Evolutionary conservation across 2,888 invertebrate species (phyloP).

Genomic region (Drosophila birchii): DNA sequence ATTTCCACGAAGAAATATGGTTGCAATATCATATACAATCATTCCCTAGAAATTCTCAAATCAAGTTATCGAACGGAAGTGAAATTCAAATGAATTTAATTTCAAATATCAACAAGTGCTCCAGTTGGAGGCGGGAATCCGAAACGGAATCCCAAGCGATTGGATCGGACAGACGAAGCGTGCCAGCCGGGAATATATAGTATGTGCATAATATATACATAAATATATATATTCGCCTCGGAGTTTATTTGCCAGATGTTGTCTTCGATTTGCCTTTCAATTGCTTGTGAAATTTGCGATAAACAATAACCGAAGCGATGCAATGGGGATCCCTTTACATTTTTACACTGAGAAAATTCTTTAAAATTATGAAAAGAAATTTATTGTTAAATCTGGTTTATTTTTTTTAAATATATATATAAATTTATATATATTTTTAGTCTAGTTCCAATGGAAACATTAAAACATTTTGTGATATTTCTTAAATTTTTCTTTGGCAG

Average conservation of each 20-base stretch:
- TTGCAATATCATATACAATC: background rate
- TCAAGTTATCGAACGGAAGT: conserved; percentile 17
- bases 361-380: background rate
- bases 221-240: background rate
- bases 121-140: conserved; percentile 1
- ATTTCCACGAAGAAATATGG: background rate
- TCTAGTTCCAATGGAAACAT: too few relatives aligned
- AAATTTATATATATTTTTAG: too few relatives aligned
- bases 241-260: conserved; percentile 21
- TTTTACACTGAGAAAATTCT: background rate
- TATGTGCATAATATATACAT: background rate
- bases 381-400: too few relatives aligned
- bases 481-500: conserved; percentile 46
- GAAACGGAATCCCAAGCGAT: conserved; percentile 7
- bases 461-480: background rate
- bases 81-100: conserved; percentile 13
- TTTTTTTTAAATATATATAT: too few relatives aligned
- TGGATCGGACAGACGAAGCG: conserved; percentile 9
- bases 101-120: conserved; percentile 48
- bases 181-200: conserved; percentile 7
- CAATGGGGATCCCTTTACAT: background rate
- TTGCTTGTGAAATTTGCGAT: conserved; percentile 50
- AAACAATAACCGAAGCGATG: conserved; percentile 6
- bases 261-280: conserved; percentile 53
- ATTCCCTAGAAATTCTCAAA: background rate